Conservation (phyloP, 2,113 vertebrate genomes). For the Antechinus stuartii region DNA sequence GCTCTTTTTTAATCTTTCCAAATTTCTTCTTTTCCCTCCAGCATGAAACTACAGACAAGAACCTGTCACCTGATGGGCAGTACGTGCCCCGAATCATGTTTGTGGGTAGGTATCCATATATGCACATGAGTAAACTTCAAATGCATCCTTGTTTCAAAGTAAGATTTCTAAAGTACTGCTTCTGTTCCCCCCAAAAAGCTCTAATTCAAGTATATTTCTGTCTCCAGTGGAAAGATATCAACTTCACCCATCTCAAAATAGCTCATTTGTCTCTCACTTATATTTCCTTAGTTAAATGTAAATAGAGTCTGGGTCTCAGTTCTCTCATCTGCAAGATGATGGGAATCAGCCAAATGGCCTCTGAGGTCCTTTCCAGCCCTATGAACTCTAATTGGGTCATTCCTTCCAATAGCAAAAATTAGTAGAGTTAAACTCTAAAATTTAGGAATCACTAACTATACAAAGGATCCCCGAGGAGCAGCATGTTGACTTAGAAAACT, state of each 20-base stretch:
- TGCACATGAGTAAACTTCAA: neutral
- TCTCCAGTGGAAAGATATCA: neutral
- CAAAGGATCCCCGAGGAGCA: neutral
- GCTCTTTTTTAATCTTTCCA: constrained; percentile 24
- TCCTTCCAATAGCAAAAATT: neutral
- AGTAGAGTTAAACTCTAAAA: neutral
- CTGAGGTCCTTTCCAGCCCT: neutral
- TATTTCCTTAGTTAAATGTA: neutral
- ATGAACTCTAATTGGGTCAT: neutral
- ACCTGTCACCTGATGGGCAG: constrained; percentile 91
- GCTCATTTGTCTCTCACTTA: neutral
- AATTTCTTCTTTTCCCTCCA: constrained; percentile 72
- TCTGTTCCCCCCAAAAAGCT: neutral
- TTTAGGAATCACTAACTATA: neutral
- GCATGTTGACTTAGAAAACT: neutral
- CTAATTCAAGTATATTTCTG: neutral
- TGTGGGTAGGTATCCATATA: constrained; percentile 86
- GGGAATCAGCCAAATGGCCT: neutral
- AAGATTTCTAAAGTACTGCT: neutral
- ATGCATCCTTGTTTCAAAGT: neutral
- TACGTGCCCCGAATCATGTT: constrained; percentile 94
- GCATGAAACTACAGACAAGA: constrained; percentile 90
- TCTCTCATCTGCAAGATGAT: neutral
- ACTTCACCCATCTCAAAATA: neutral
- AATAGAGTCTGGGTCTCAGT: neutral